phyloP scores from a whole-genome alignment of 2,797 vertebrate species.

The Falco columbarius region DNA sequence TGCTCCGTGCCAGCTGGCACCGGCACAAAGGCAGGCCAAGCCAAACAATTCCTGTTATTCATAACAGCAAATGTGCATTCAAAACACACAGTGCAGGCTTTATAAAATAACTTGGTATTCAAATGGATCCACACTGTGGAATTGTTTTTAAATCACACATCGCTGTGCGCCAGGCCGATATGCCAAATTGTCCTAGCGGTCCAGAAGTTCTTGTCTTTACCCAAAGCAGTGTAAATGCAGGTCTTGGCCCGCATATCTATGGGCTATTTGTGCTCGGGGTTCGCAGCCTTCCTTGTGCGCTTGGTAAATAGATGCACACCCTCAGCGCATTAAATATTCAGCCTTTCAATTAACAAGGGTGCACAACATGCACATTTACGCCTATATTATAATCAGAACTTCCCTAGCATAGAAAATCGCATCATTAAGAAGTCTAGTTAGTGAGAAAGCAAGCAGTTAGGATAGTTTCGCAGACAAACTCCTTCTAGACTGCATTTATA shows the following conservation, averaged over 20 bases:
- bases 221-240: slow-evolving; percentile 49
- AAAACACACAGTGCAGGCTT: slow-evolving; percentile 82
- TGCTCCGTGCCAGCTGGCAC: slow-evolving; percentile 89
- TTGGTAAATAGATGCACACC: slow-evolving; percentile 25
- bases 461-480: slow-evolving; percentile 6
- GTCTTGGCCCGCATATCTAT: neutral
- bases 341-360: slow-evolving; percentile 37
- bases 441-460: slow-evolving; percentile 1
- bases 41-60: slow-evolving; percentile 97
- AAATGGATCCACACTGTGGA: slow-evolving; percentile 76
- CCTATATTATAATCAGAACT: slow-evolving; percentile 17
- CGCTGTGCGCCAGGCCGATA: slow-evolving; percentile 58
- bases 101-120: slow-evolving; percentile 81
- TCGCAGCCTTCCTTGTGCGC: slow-evolving; percentile 47
- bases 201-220: slow-evolving; percentile 73
- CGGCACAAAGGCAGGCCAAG: slow-evolving; percentile 86
- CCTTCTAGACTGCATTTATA: slow-evolving; percentile 44
- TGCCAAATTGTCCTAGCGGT: slow-evolving; percentile 58
- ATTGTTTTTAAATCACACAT: slow-evolving; percentile 79
- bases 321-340: slow-evolving; percentile 4
- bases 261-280: neutral
- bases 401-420: slow-evolving; percentile 17
- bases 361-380: slow-evolving; percentile 2
- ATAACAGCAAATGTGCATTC: slow-evolving; percentile 87
- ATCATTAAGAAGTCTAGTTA: slow-evolving; percentile 26